phyloP scores from a whole-genome alignment of 2,888 invertebrate species.

The Pilophorus perplexus region DNA sequence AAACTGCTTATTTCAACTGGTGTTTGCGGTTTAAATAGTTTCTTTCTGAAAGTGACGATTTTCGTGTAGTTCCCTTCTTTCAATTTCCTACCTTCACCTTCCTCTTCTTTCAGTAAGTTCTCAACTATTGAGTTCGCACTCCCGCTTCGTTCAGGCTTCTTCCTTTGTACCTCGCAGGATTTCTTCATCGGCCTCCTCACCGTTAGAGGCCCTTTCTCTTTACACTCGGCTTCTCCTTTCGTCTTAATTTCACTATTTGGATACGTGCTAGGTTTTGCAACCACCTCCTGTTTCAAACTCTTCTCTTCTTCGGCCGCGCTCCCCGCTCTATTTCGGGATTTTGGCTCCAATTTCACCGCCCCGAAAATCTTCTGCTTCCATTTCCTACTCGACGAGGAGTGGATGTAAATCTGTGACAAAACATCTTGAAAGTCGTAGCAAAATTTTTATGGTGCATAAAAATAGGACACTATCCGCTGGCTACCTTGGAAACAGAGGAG shows the following conservation, averaged over 20 bases:
- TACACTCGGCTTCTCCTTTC: not conserved
- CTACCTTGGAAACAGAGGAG: not conserved
- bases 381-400: no score
- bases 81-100: not conserved
- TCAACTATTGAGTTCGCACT: not conserved
- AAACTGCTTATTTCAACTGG: not conserved
- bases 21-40: not conserved
- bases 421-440: no score
- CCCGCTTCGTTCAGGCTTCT: not conserved
- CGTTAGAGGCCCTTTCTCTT: not conserved
- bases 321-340: no score
- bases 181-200: not conserved
- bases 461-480: no score
- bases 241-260: no score
- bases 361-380: no score
- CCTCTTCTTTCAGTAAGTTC: conserved; percentile 1
- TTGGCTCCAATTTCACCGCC: no score
- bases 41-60: conserved; percentile 30
- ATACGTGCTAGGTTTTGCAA: no score
- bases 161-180: not conserved
- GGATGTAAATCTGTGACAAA: no score
- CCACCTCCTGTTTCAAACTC: no score
- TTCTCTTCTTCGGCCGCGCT: no score
- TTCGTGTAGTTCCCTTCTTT: conserved; percentile 30
- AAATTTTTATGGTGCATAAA: no score